phyloP scores from a whole-genome alignment of 2,113 vertebrate genomes.

The Megaceryle maxima region DNA sequence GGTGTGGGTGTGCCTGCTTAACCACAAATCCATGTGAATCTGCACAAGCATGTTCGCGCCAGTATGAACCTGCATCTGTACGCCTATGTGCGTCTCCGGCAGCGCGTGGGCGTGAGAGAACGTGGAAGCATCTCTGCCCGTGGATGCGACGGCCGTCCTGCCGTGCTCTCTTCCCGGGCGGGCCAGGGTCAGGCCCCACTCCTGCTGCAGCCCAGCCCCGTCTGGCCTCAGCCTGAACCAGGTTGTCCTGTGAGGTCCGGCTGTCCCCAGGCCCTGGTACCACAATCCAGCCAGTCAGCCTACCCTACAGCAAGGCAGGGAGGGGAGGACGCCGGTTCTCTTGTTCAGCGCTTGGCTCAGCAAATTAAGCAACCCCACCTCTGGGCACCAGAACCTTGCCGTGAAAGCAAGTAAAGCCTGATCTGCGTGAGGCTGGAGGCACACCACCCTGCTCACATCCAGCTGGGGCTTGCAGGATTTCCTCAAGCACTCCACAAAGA shows the following conservation, averaged over 20 bases:
- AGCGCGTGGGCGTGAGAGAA: not conserved
- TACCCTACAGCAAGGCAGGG: not conserved
- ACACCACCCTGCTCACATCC: not conserved
- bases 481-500: not conserved
- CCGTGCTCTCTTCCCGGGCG: rapidly evolving
- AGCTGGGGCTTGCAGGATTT: not conserved
- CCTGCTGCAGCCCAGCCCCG: not conserved
- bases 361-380: not conserved
- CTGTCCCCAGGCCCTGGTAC: not conserved
- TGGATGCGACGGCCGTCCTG: not conserved
- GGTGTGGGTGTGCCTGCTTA: not conserved
- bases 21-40: not conserved
- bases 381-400: not conserved
- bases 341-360: not conserved
- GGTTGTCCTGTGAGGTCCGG: rapidly evolving
- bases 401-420: not conserved
- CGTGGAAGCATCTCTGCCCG: not conserved
- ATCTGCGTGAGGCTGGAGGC: not conserved
- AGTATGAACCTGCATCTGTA: not conserved
- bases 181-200: not conserved
- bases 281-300: not conserved
- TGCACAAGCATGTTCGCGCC: not conserved
- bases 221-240: not conserved
- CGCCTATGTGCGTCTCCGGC: not conserved
- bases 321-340: not conserved